These are phyloP conservation scores for Aix galericulata DNA, from an alignment of 2,113 vertebrate genomes.

Conservation along the genomic window DNA sequence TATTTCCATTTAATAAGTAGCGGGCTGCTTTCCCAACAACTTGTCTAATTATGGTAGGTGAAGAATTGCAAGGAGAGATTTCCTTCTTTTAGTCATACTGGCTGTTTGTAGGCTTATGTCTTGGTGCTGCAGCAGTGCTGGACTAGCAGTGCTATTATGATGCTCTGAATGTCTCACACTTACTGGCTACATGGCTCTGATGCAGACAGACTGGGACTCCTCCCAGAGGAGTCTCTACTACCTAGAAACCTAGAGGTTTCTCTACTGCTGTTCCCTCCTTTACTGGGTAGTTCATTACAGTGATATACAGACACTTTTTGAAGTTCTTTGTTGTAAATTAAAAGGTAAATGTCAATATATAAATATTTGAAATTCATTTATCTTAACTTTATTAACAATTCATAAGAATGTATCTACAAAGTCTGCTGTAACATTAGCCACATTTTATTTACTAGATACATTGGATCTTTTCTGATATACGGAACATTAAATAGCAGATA, in stretches of 20 bases:
- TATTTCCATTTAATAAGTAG: not conserved
- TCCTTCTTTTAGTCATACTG: not conserved
- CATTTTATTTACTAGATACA: not conserved
- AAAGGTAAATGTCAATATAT: not conserved
- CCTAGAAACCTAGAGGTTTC: not conserved
- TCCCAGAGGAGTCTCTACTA: not conserved
- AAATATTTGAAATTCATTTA: not conserved
- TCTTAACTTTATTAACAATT: not conserved
- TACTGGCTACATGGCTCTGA: not conserved
- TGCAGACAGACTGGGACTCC: not conserved
- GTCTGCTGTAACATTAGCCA: not conserved
- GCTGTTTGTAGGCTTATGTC: not conserved
- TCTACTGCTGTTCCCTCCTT: not conserved
- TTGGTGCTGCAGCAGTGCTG: not conserved
- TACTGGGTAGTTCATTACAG: not conserved
- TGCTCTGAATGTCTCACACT: not conserved
- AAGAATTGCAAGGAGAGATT: not conserved
- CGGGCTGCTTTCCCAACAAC: not conserved
- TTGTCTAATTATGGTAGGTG: not conserved
- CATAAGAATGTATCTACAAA: rapidly evolving
- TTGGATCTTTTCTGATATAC: not conserved
- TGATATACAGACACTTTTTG: not conserved
- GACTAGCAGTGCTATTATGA: not conserved
- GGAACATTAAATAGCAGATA: not conserved
- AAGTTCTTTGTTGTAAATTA: not conserved